A percentile compares a stretch with the other conserved stretches of the same genome.
phyloP scores from a whole-genome alignment of 2,888 invertebrate species.

The Temnothorax ravouxi region DNA sequence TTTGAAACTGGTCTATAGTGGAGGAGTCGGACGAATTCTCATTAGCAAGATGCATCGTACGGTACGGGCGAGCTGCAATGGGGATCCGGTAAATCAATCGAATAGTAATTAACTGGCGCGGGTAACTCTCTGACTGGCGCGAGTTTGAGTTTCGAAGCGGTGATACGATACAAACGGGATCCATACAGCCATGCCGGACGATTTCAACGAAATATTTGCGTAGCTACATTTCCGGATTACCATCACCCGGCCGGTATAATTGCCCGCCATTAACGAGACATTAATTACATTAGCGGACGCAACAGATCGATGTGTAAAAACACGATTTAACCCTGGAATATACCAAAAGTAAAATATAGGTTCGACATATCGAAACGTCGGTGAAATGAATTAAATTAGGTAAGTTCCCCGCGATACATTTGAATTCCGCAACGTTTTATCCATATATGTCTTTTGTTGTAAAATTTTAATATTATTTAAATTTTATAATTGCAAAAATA shows the following conservation, averaged over 20 bases:
- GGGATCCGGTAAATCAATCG: conserved; percentile 81
- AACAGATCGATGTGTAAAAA: conserved; percentile 39
- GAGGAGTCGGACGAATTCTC: conserved; percentile 69
- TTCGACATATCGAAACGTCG: not conserved
- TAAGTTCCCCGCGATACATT: not conserved
- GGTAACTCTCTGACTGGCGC: conserved; percentile 55
- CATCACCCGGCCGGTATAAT: conserved; percentile 52
- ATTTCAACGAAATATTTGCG: conserved; percentile 68
- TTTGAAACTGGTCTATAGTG: conserved; percentile 59
- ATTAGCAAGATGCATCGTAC: conserved; percentile 70
- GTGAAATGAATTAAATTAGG: conserved; percentile 16
- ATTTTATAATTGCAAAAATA: conserved; percentile 8
- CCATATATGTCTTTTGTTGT: not conserved
- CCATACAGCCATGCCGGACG: conserved; percentile 52
- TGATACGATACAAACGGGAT: conserved; percentile 34
- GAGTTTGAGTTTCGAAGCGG: conserved; percentile 62
- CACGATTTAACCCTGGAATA: conserved; percentile 10
- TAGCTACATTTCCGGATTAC: conserved; percentile 63
- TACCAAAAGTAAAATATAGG: not conserved
- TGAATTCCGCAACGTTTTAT: not conserved
- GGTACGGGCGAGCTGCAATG: conserved; percentile 51
- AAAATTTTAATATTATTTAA: not conserved
- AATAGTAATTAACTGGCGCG: conserved; percentile 80
- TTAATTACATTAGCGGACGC: conserved; percentile 65
- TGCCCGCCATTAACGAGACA: conserved; percentile 69